Base-by-base conservation (phyloP, 2,888 invertebrate genomes). In the Xanthia icteritia region DNA sequence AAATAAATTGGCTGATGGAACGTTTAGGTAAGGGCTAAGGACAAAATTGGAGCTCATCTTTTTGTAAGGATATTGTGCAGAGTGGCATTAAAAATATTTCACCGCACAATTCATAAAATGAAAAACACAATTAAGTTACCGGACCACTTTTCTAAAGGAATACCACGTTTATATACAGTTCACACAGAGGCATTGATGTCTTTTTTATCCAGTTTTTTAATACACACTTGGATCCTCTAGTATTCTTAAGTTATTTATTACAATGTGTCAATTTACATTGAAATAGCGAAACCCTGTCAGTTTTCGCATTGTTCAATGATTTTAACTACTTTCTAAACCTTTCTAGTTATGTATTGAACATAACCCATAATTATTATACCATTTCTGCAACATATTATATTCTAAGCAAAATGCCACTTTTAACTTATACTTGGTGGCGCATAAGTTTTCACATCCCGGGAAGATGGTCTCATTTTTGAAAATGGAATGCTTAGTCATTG, bases 41-140 rank as follows among this genome's bases (percentile, higher is more conserved):
- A n/a, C 15, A n/a, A 73, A 63, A 69, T 56, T 70, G 69, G 36
- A 72, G 67, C 20, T 61, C 56, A 36, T 58, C 23, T 69, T 56
- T 36, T 65, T 36, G 20, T 11, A 11, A 42, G 54, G 4, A 61
- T 51, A 70, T n/a, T 42, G 27, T 48, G 45, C 4, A 31, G 27
- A 51, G 3, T 58, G 42, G 6, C 2, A 17, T 51, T 20, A 8
- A 60, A 58, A 60, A 60, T 31, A 56, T 13, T 13, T 58, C 3
- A 17, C 1, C 60, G 48, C n/a, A 15, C 9, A n/a, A 27, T 58
- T n/a, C 15, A 27, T 23, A 6, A 61, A 70, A 74, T 51, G 0
- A 5, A 23, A 45, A 6, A 39, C n/a, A 48, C 5, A 48, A 48
- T 15, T 48, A 51, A 0, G 23, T 54, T 23, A 54, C 23, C 23